Percentiles rank a stretch among this genome's conserved stretches.
Evolutionary conservation across 2,113 vertebrate species (phyloP).

Genomic region (Zapus hudsonius): DNA sequence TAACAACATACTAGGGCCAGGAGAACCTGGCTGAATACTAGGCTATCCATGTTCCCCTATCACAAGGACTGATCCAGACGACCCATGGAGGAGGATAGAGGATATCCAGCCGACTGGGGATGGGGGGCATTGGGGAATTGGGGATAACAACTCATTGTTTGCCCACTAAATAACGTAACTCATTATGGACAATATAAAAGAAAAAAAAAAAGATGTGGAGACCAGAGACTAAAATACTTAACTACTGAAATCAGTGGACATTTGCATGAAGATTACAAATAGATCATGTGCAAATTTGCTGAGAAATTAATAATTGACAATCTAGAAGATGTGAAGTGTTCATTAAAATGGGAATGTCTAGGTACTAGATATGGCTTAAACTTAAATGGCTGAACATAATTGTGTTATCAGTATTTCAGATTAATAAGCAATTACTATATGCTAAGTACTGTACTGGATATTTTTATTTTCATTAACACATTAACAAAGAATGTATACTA

Average conservation of each 20-base stretch:
- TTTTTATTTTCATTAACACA: not conserved
- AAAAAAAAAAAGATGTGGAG: too few relatives aligned
- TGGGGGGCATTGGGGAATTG: too few relatives aligned
- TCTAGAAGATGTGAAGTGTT: not conserved
- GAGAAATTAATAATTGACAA: not conserved
- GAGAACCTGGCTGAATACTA: too few relatives aligned
- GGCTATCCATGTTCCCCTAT: too few relatives aligned
- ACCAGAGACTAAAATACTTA: not conserved
- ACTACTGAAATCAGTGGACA: not conserved
- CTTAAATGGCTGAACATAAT: not conserved
- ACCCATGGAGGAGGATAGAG: too few relatives aligned
- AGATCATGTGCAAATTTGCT: not conserved
- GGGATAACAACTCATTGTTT: too few relatives aligned
- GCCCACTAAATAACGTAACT: too few relatives aligned
- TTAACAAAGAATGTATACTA: not conserved
- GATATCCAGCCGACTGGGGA: too few relatives aligned
- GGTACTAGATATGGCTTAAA: not conserved
- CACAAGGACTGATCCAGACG: too few relatives aligned
- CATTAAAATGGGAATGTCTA: not conserved
- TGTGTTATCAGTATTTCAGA: not conserved
- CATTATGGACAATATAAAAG: too few relatives aligned
- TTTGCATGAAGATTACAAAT: not conserved
- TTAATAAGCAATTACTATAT: constrained; percentile 12
- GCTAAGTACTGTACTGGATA: not conserved
- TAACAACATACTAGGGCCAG: too few relatives aligned